Conservation (phyloP, 2,797 vertebrate genomes). For the Xiphorhynchus erythropygius region DNA sequence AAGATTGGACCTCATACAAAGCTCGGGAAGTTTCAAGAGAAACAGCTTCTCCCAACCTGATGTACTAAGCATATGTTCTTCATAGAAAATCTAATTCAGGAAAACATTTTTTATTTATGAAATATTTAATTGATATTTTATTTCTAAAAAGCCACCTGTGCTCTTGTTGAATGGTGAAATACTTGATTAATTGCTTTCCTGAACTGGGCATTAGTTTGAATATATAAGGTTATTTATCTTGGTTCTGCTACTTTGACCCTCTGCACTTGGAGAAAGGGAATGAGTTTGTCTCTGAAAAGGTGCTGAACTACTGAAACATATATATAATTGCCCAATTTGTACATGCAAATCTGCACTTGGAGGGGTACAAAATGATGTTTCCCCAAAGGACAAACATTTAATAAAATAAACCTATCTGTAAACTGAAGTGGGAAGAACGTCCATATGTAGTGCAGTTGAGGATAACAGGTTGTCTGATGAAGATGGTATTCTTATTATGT, state of each 20-base stretch:
- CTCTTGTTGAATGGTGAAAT: background rate
- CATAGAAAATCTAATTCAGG: background rate
- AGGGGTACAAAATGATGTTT: background rate
- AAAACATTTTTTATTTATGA: background rate
- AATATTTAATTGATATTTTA: background rate
- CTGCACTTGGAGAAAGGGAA: background rate
- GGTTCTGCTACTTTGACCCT: background rate
- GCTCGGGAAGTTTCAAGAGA: background rate
- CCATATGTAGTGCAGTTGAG: background rate
- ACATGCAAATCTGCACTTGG: background rate
- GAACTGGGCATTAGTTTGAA: background rate
- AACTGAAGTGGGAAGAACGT: background rate
- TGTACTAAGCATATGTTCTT: background rate
- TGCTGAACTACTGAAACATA: background rate
- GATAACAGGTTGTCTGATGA: background rate
- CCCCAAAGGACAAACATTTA: background rate
- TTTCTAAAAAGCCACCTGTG: background rate
- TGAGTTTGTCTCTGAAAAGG: background rate
- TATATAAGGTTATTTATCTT: background rate
- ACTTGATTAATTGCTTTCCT: background rate
- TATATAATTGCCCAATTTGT: background rate
- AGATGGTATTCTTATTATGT: background rate
- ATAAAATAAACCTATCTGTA: background rate
- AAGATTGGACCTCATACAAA: background rate
- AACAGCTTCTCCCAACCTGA: background rate